Evolutionary conservation across 1,140 invertebrate species (phyloP), one percentile per base, ranked within the genome.

Genomic region (Pseudomyrmex concolor): DNA sequence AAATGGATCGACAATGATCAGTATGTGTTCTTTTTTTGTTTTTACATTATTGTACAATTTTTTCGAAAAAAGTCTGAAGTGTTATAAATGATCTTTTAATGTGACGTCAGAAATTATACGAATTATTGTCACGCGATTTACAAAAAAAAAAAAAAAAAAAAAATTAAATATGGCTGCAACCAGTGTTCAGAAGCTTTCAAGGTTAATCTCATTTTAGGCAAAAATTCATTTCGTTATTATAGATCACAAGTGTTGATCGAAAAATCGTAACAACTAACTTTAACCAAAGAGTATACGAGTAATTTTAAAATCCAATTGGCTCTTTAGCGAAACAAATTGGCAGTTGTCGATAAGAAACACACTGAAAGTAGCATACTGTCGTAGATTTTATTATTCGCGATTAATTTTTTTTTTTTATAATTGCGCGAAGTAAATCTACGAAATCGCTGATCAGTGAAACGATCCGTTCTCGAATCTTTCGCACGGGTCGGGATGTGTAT

Each of bases 381-480:
- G 25, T 0, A 10, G 22, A 71, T 71, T 59, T 59, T 71, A 34
- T 34, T 34, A 80, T 71, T 50, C 66, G 76, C 55, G 10, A 15
- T 25, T 3, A 12, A 10, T 67, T 48, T 25, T 25, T 25, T 25
- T 25, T 25, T 25, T 25, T 59, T n/a, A 13, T 7, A 78, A 48
- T 59, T n/a, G 15, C 54, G 54, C 43, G 55, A 50, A 48, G 10
- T 50, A 13, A 59, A 22, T 60, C 22, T 48, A 54, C 19, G 64
- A 17, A 48, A 43, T 60, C 51, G 0, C 66, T 48, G 54, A 80
- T 80, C 66, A 59, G 25, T 25, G 54, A 80, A 55, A 70, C 67
- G 67, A 22, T 82, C 78, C 67, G 57, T 85, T 82, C 86, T 87
- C 86, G 67, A 87, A 87, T 88, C 87, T 67, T 85, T 87, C 86